Percentiles rank a stretch among this genome's conserved stretches.
Evolutionary conservation across 2,888 invertebrate genomes (phyloP).

Genomic region (Sinelater perroti): DNA sequence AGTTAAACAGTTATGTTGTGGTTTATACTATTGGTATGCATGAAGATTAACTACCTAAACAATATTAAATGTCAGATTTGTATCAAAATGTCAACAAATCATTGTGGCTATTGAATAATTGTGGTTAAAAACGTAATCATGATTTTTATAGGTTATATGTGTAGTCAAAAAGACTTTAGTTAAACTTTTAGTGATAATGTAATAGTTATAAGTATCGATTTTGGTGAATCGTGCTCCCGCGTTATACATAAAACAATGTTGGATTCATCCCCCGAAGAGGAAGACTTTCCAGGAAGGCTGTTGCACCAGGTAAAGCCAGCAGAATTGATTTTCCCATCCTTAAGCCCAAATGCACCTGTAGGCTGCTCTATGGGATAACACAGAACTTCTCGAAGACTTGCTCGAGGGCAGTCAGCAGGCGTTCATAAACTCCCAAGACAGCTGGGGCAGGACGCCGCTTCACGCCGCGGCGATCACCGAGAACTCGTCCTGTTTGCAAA

Average conservation of each 20-base stretch:
- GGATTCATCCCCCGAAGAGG: constrained; percentile 82
- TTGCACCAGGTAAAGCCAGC: constrained; percentile 84
- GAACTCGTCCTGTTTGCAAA: constrained; percentile 76
- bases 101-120: no score
- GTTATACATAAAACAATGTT: constrained; percentile 64
- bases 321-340: no score
- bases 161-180: no score
- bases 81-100: constrained; percentile 3
- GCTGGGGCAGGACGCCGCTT: constrained; percentile 78
- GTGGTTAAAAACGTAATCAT: no score
- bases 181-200: no score
- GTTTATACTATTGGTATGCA: no score
- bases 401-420: constrained; percentile 72
- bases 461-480: constrained; percentile 86
- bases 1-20: no score
- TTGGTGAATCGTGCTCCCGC: no score
- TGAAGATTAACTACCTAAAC: no score
- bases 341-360: no score
- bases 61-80: neutral
- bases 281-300: constrained; percentile 79
- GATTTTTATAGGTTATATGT: no score
- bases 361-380: constrained; percentile 90
- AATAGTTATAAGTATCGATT: no score
- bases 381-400: constrained; percentile 83
- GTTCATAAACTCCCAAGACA: constrained; percentile 75